Conservation (phyloP, 2,888 invertebrate genomes). For the Choristoneura rosaceana region DNA sequence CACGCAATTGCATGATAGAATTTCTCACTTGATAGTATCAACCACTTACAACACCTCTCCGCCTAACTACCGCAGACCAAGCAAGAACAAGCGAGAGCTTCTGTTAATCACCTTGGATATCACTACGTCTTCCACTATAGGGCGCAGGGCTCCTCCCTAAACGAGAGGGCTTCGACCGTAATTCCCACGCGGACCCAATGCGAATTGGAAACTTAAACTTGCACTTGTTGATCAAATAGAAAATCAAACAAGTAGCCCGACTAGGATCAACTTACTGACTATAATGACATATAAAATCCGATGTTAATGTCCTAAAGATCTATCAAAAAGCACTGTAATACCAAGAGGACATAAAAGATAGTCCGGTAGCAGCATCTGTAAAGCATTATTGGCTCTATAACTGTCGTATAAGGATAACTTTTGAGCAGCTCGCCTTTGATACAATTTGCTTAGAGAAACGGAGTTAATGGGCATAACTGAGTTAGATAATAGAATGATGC, state of each 20-base stretch:
- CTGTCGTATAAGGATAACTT: not conserved
- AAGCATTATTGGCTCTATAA: not conserved
- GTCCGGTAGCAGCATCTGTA: constrained; percentile 2
- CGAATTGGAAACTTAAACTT: too few species aligned
- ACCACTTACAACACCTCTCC: too few species aligned
- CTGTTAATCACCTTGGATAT: too few species aligned
- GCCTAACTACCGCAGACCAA: too few species aligned
- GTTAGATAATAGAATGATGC: constrained; percentile 28
- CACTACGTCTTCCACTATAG: too few species aligned
- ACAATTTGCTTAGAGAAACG: constrained; percentile 27
- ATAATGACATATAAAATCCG: not conserved
- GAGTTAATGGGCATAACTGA: constrained; percentile 35
- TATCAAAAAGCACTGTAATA: constrained; percentile 16
- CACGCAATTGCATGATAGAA: too few species aligned
- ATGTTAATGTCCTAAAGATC: not conserved
- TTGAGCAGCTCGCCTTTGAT: not conserved
- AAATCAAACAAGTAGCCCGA: not conserved
- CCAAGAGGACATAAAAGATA: constrained; percentile 19
- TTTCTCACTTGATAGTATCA: too few species aligned
- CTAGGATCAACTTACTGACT: not conserved
- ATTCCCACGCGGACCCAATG: too few species aligned
- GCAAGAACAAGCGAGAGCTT: too few species aligned
- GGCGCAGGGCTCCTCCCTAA: too few species aligned
- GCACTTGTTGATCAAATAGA: too few species aligned
- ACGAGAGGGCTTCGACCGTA: too few species aligned